Evolutionary conservation across 2,888 invertebrate genomes (phyloP).

Genomic region (Melitaea athalia): DNA sequence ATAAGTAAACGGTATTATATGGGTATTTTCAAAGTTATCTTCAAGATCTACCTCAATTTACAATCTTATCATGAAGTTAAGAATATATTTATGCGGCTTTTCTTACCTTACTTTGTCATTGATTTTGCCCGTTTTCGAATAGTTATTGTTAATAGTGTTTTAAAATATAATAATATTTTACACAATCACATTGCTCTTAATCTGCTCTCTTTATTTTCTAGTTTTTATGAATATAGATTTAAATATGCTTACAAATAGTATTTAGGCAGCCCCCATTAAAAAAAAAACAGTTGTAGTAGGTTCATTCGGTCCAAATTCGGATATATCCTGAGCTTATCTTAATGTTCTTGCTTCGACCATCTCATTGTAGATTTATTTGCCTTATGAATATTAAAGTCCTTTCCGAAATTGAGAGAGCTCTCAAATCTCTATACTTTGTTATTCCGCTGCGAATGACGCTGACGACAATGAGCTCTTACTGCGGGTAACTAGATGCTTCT

Average conservation of each 20-base stretch:
- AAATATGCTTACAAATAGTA: neutral
- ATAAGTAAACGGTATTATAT: too few relatives aligned
- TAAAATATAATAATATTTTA: too few relatives aligned
- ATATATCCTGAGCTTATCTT: conserved; percentile 12
- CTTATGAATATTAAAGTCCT: conserved; percentile 65
- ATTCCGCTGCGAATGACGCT: conserved; percentile 49
- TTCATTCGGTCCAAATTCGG: neutral
- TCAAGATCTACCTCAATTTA: neutral
- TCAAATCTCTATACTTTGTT: conserved; percentile 61
- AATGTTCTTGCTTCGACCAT: conserved; percentile 24
- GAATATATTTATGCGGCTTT: too few relatives aligned
- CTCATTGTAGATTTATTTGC: conserved; percentile 54
- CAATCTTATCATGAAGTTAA: too few relatives aligned
- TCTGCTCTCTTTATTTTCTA: too few relatives aligned
- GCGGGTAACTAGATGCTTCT: conserved; percentile 53
- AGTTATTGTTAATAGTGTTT: too few relatives aligned
- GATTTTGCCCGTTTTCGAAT: too few relatives aligned
- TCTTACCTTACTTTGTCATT: too few relatives aligned
- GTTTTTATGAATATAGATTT: neutral
- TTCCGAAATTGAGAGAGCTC: conserved; percentile 58
- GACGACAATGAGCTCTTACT: conserved; percentile 50
- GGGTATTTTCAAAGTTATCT: neutral
- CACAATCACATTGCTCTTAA: neutral
- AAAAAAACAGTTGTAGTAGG: neutral
- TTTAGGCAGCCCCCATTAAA: neutral